phyloP scores from a whole-genome alignment of 2,888 invertebrate genomes.

The Xylocampa areola region DNA sequence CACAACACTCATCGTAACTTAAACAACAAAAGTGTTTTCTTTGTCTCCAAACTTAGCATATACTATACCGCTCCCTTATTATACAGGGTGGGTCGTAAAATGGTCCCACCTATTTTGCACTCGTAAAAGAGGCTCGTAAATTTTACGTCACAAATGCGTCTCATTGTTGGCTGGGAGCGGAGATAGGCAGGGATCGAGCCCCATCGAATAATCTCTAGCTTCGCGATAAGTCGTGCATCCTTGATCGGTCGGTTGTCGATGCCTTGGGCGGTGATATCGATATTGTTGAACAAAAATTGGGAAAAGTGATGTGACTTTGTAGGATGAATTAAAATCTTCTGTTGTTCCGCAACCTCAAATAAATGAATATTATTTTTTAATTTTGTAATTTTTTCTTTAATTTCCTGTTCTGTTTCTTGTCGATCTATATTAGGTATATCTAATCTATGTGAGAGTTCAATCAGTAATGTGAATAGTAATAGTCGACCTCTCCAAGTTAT shows the following conservation, averaged over 20 bases:
- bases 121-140: conserved; percentile 87
- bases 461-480: too few relatives aligned
- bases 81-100: conserved; percentile 82
- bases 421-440: too few relatives aligned
- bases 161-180: conserved; percentile 76
- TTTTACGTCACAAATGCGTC: conserved; percentile 83
- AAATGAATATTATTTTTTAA: too few relatives aligned
- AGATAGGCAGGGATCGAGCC: conserved; percentile 68
- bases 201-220: conserved; percentile 67
- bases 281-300: conserved; percentile 9
- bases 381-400: too few relatives aligned
- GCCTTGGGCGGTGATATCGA: conserved; percentile 24
- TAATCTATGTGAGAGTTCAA: too few relatives aligned
- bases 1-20: conserved; percentile 9
- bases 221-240: conserved; percentile 69
- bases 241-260: conserved; percentile 45
- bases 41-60: conserved; percentile 53
- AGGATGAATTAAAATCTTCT: too few relatives aligned
- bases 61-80: conserved; percentile 73
- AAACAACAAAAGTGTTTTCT: conserved; percentile 13
- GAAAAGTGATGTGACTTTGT: neutral
- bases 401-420: too few relatives aligned
- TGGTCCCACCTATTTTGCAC: conserved; percentile 86
- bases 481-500: too few relatives aligned
- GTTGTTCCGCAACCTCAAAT: too few relatives aligned